Percentiles rank a stretch among this genome's conserved stretches.
These are phyloP conservation scores for Taxidea taxus DNA, from an alignment of 2,113 vertebrate species.

Conservation along the genomic window DNA sequence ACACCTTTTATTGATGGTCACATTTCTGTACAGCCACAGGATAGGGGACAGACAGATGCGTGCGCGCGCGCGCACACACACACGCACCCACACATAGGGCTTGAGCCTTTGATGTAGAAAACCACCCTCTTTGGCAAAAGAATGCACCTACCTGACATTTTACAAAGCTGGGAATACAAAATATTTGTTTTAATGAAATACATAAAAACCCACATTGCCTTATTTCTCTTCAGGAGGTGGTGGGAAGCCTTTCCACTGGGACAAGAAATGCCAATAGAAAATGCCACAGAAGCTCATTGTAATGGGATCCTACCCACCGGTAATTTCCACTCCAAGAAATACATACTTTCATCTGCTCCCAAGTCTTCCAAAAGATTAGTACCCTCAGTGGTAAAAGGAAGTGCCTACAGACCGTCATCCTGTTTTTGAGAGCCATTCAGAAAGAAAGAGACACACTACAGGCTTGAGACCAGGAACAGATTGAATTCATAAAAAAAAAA, in stretches of 20 bases:
- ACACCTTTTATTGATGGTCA: neutral
- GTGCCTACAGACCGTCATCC: conserved; percentile 52
- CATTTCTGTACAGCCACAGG: neutral
- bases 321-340: conserved; percentile 21
- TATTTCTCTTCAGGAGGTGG: neutral
- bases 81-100: neutral
- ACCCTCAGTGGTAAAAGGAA: conserved; percentile 36
- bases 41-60: neutral
- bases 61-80: neutral
- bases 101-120: neutral
- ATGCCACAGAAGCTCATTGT: neutral
- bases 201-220: conserved; percentile 21
- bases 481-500: conserved; percentile 61
- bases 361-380: conserved; percentile 1
- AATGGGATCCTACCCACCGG: conserved; percentile 20
- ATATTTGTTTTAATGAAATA: conserved; percentile 38
- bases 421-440: conserved; percentile 61
- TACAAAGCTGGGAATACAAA: conserved; percentile 17
- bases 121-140: neutral
- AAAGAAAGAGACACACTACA: conserved; percentile 40
- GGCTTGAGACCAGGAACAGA: conserved; percentile 60
- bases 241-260: neutral
- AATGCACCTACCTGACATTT: neutral
- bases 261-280: neutral
- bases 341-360: conserved; percentile 51